These are phyloP conservation scores for Hypena proboscidalis DNA, from an alignment of 2,888 invertebrate genomes.

Conservation along the genomic window DNA sequence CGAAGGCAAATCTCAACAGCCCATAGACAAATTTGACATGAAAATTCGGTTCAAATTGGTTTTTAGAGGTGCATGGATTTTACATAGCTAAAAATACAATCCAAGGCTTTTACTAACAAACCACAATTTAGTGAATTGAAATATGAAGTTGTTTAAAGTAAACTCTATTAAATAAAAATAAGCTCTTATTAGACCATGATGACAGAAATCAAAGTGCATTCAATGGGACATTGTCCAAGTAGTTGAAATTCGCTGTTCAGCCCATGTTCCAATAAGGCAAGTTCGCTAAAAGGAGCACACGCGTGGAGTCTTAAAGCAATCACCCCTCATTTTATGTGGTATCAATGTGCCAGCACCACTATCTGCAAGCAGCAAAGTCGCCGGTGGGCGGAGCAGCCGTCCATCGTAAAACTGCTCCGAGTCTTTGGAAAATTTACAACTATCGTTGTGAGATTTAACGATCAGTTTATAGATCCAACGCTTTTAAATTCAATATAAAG, in stretches of 20 bases:
- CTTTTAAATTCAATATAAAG: slow-evolving; percentile 78
- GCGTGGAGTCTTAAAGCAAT: slow-evolving; percentile 42
- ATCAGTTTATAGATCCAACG: slow-evolving; percentile 80
- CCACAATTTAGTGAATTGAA: too few relatives aligned
- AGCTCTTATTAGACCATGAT: too few relatives aligned
- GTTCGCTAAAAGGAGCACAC: slow-evolving; percentile 31
- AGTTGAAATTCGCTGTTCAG: slow-evolving; percentile 22
- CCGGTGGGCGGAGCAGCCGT: slow-evolving; percentile 75
- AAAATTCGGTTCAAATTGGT: too few relatives aligned
- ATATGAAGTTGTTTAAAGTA: too few relatives aligned
- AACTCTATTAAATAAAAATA: too few relatives aligned
- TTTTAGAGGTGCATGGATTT: too few relatives aligned
- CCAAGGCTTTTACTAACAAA: too few relatives aligned
- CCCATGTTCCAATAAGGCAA: slow-evolving; percentile 26
- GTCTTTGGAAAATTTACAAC: slow-evolving; percentile 80
- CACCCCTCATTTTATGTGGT: slow-evolving; percentile 67
- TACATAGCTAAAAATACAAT: too few relatives aligned
- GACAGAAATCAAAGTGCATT: too few relatives aligned
- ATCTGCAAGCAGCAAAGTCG: slow-evolving; percentile 69
- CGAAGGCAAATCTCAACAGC: too few relatives aligned
- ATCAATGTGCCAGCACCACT: slow-evolving; percentile 63
- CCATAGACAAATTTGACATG: too few relatives aligned
- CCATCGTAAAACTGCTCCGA: slow-evolving; percentile 75
- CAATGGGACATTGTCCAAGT: slow-evolving; percentile 7
- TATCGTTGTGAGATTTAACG: slow-evolving; percentile 81